phyloP scores from a whole-genome alignment of 2,888 invertebrate species.

The Hoplodrina blanda region DNA sequence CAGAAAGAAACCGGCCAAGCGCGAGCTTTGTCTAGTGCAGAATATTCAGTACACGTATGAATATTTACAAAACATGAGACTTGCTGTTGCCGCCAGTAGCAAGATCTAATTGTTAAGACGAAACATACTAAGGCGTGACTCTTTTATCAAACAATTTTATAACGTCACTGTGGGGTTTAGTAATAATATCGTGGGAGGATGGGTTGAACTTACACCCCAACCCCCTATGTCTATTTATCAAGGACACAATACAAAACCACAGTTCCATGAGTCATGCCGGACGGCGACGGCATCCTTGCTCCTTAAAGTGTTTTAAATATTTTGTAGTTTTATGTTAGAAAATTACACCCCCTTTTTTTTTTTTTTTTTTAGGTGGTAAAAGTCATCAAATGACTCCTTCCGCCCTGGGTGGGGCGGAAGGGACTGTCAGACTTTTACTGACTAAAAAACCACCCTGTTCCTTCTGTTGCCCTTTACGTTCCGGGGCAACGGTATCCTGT shows the following conservation, averaged over 20 bases:
- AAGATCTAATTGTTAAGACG: constrained; percentile 20
- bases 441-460: too few relatives aligned
- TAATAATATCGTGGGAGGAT: constrained; percentile 7
- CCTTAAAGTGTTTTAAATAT: not conserved
- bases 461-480: too few relatives aligned
- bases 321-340: too few relatives aligned
- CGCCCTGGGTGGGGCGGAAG: too few relatives aligned
- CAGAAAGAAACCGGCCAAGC: constrained; percentile 21
- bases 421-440: too few relatives aligned
- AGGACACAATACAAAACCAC: constrained; percentile 5
- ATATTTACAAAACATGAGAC: constrained; percentile 6
- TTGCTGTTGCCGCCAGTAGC: not conserved
- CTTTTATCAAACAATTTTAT: constrained; percentile 26
- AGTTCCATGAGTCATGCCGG: not conserved
- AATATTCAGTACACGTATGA: constrained; percentile 37
- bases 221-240: constrained; percentile 2
- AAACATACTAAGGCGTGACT: not conserved
- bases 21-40: constrained; percentile 19
- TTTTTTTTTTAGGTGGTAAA: too few relatives aligned
- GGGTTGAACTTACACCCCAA: constrained; percentile 11
- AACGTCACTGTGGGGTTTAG: constrained; percentile 24
- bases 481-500: too few relatives aligned
- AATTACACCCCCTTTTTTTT: too few relatives aligned
- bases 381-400: too few relatives aligned
- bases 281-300: not conserved